Base-by-base conservation (phyloP, 2,797 vertebrate species). In the Hoplostethus atlanticus region DNA sequence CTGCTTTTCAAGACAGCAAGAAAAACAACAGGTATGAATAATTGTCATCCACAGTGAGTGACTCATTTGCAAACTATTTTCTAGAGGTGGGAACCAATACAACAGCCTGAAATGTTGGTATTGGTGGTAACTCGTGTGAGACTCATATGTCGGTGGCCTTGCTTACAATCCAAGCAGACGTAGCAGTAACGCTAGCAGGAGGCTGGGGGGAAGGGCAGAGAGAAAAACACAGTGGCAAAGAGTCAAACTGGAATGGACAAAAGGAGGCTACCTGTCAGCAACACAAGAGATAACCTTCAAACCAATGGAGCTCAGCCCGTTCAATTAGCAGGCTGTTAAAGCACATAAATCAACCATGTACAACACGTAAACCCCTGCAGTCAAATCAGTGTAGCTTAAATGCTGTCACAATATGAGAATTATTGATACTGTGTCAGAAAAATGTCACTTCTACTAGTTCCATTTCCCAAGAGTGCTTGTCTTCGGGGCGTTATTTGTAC, bases 371-470 rank as follows among this genome's bases (percentile, higher is more conserved):
- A 57, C 16, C 48, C 4, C 17, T 4, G 17, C 9, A 4, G 48
- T 21, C 51, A 47, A 53, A 9, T 47, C 64, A 15, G 4, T 53
- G 56, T 0, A 44, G 21, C 21, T 55, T 25, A 64, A 11, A n/a
- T 58, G 46, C 54, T 11, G 13, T 16, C 5, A 16, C n/a, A 51
- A 8, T 17, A n/a, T 8, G 5, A 0, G 42, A 68, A 59, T 59
- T 25, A 76, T 65, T 66, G 10, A 48, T 64, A 3, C 11, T 30
- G 10, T 62, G 54, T 63, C 15, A 5, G 0, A n/a, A 74, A 77
- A 59, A 51, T 66, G 69, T 1, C 1, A 28, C n/a, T n/a, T 36
- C 3, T 17, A 2, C 17, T 25, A 13, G 65, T 71, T 62, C 6
- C 60, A 46, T 67, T 56, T 70, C 16, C 1, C n/a, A 5, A 64